These are phyloP conservation scores for Trachelus stipa DNA, from an alignment of 2,888 invertebrate species.

Conservation along the genomic window DNA sequence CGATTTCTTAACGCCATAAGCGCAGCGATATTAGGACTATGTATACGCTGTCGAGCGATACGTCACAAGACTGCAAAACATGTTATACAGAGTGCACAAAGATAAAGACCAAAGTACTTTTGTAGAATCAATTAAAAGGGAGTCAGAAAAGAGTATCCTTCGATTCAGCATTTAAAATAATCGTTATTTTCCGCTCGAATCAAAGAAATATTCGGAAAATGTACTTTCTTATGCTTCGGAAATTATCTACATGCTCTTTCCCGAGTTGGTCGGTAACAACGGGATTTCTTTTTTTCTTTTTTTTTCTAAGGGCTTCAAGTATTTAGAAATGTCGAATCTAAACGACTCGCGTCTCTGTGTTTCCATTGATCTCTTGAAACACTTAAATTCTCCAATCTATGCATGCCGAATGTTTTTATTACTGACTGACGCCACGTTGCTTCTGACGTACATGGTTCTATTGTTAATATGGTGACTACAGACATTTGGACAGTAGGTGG, in stretches of 20 bases:
- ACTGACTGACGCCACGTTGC: conserved; percentile 24
- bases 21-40: background rate
- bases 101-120: background rate
- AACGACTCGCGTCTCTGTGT: background rate
- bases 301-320: background rate
- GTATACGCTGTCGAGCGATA: background rate
- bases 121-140: background rate
- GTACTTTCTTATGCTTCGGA: background rate
- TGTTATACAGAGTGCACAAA: background rate
- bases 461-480: conserved; percentile 57
- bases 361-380: background rate
- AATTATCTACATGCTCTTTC: background rate
- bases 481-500: conserved; percentile 72
- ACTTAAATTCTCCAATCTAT: background rate
- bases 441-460: conserved; percentile 4
- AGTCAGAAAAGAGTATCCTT: background rate
- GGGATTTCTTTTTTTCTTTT: background rate
- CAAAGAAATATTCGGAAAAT: background rate
- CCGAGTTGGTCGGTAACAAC: background rate
- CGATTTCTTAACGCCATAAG: background rate
- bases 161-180: background rate
- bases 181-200: background rate
- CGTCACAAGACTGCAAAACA: background rate
- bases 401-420: background rate
- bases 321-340: background rate